phyloP scores from a whole-genome alignment of 2,113 vertebrate genomes.

The Caretta caretta region DNA sequence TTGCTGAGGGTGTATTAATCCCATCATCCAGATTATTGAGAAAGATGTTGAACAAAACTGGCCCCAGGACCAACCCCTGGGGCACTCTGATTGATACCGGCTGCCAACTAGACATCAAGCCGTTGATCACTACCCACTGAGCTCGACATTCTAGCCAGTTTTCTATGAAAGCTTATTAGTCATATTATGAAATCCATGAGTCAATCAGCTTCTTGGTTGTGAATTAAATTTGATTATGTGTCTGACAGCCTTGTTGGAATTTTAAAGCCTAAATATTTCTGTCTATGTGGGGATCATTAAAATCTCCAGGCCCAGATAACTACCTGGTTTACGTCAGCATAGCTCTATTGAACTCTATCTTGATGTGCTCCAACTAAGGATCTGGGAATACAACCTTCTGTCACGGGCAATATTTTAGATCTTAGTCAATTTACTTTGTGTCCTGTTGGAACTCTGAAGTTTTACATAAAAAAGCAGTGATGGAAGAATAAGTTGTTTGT shows the following conservation, averaged over 20 bases:
- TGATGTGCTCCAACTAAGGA: not conserved
- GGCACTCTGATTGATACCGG: too few species aligned
- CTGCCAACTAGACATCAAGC: too few species aligned
- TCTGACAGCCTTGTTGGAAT: not conserved
- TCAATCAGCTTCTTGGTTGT: not conserved
- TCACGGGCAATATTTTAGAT: fast-evolving
- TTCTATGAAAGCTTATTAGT: too few species aligned
- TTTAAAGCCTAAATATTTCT: not conserved
- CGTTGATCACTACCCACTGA: too few species aligned
- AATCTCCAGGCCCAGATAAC: fast-evolving
- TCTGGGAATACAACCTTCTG: not conserved
- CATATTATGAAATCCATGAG: not conserved
- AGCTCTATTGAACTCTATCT: too few species aligned
- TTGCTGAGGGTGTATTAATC: too few species aligned
- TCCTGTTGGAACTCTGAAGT: not conserved
- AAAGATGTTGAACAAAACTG: too few species aligned
- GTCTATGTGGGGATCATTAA: not conserved
- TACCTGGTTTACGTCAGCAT: not conserved
- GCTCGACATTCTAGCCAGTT: too few species aligned
- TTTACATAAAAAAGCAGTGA: not conserved
- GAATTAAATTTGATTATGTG: not conserved
- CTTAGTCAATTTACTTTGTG: fast-evolving
- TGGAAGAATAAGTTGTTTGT: too few species aligned
- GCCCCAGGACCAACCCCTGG: too few species aligned
- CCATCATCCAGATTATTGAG: too few species aligned